Base-by-base conservation (phyloP, 2,113 vertebrate genomes). In the Chroicocephalus ridibundus region DNA sequence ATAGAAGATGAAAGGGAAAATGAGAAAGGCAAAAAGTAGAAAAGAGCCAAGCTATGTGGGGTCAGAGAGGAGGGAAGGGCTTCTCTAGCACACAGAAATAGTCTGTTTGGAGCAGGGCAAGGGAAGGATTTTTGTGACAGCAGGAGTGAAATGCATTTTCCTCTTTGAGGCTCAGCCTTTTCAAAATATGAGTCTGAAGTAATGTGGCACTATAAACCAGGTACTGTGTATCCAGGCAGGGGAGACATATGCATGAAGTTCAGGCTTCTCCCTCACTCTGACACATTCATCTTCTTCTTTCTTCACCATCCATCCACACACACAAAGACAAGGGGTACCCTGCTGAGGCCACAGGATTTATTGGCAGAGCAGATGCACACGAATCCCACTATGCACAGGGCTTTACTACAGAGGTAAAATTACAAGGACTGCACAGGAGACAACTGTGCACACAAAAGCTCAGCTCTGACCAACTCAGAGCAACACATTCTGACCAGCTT, bases 101-200 rank as follows among this genome's bases (percentile, higher is more conserved):
- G 27, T 47, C 18, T 36, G 13, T 26, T 60, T 81, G 26, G 21
- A 86, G n/a, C n/a, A 88, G 42, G 47, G 38, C 4, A 13, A 62
- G 9, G 38, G 13, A 61, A 93, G 25, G 46, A n/a, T 71, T 68
- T 82, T 82, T 40, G 21, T 34, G 52, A 60, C 6, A 84, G 46
- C 32, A 76, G 44, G 20, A 86, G 40, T 49, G 27, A 74, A 72
- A 76, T 38, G 29, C 29, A 24, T 42, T 51, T 34, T 87, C 51
- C 31, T 76, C 31, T 61, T 17, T 27, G 40, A 94, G 86, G 60
- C 26, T 89, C 34, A 90, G 38, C 38, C 36, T 91, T 95, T 90
- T 54, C 46, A 49, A 89, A 96, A 91, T 62, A 81, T 7, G 89
- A 90, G 85, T 72, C 77, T 90, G 58, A 89, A 96, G 75, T 55